phyloP scores from a whole-genome alignment of 2,113 vertebrate species.

The Opisthocomus hoazin region DNA sequence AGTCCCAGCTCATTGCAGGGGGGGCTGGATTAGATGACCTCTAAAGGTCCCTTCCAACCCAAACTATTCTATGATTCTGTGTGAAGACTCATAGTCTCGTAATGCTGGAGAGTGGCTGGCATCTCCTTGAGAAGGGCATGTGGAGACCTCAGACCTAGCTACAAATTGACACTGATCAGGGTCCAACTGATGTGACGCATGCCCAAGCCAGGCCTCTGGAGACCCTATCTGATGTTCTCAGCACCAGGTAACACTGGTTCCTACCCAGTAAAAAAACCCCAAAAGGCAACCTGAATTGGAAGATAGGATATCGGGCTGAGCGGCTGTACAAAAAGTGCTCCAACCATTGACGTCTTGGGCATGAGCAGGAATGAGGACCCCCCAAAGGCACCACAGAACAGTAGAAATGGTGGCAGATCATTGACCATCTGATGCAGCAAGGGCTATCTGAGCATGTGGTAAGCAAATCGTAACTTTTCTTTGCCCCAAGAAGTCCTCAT shows the following conservation, averaged over 20 bases:
- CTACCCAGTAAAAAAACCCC: rapidly evolving
- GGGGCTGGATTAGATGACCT: no score
- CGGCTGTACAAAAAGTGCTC: background rate
- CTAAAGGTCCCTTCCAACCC: no score
- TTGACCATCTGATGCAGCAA: background rate
- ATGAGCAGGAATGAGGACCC: background rate
- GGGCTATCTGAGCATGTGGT: background rate
- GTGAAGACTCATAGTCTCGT: background rate
- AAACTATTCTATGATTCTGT: no score
- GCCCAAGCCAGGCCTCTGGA: background rate
- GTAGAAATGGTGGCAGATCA: background rate
- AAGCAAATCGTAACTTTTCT: background rate
- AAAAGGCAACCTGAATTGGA: background rate
- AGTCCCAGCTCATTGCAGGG: no score
- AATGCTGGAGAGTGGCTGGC: background rate
- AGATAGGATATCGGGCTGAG: background rate
- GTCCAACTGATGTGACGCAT: background rate
- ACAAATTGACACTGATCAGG: background rate
- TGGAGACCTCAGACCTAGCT: background rate
- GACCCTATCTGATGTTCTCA: background rate
- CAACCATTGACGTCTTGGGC: background rate
- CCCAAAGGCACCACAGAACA: background rate
- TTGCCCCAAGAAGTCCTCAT: rapidly evolving
- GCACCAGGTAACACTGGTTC: background rate
- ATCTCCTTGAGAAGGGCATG: background rate